A percentile compares a stretch with the other conserved stretches of the same genome.
Conservation (phyloP, 2,113 vertebrate genomes). For the Ramphastos sulfuratus region DNA sequence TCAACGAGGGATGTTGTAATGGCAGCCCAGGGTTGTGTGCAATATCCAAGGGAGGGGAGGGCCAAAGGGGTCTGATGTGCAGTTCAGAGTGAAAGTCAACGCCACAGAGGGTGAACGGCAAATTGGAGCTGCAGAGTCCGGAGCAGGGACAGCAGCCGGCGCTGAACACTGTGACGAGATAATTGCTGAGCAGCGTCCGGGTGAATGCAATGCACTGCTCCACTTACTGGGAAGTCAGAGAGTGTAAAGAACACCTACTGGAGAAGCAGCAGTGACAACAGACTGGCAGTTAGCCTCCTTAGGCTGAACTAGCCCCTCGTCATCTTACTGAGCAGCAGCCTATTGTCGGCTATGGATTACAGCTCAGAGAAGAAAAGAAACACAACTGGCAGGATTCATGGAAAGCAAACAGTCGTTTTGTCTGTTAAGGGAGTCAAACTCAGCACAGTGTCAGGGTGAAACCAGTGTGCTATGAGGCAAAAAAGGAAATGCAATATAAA, state of each 20-base stretch:
- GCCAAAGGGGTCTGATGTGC: not conserved
- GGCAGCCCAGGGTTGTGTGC: not conserved
- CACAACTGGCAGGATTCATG: constrained; percentile 13
- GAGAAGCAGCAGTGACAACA: not conserved
- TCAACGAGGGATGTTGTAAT: not conserved
- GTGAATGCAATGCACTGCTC: not conserved
- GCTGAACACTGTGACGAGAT: not conserved
- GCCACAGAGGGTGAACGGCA: not conserved
- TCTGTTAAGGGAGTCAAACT: constrained; percentile 24
- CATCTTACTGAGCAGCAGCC: not conserved
- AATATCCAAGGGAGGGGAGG: not conserved
- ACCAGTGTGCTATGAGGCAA: constrained; percentile 36
- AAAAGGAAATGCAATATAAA: constrained; percentile 26
- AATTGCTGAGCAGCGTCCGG: constrained; percentile 27
- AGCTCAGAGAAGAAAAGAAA: constrained; percentile 9
- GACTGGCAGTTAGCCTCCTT: not conserved
- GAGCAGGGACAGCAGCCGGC: not conserved
- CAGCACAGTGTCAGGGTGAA: not conserved
- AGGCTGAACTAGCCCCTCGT: constrained; percentile 14
- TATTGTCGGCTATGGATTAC: constrained; percentile 29
- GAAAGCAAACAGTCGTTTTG: constrained; percentile 42
- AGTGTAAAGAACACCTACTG: not conserved
- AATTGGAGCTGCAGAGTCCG: not conserved
- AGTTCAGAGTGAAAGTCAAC: not conserved
- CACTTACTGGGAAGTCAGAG: not conserved